phyloP scores from a whole-genome alignment of 2,113 vertebrate species.

The Passerina amoena region DNA sequence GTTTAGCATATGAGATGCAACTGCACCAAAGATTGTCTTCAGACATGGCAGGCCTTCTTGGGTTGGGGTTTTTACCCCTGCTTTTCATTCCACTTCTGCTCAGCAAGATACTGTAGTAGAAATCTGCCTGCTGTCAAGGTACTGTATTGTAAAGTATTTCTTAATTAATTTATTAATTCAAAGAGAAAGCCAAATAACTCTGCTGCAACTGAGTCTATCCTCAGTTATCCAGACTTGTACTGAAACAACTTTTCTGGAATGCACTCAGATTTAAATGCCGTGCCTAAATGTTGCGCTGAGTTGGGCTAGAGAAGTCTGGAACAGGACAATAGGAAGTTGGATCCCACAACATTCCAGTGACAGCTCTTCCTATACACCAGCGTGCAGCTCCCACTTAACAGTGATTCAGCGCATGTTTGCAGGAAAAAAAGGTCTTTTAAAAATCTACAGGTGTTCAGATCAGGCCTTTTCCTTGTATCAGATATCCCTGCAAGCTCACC shows the following conservation, averaged over 20 bases:
- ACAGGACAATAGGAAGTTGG: background rate
- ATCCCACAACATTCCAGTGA: background rate
- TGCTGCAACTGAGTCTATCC: background rate
- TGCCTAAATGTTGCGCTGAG: background rate
- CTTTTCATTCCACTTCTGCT: background rate
- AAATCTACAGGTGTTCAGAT: background rate
- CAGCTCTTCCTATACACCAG: accelerated
- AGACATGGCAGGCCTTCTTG: background rate
- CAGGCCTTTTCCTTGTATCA: background rate
- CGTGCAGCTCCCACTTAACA: background rate
- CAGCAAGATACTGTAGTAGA: background rate
- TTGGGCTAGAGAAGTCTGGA: background rate
- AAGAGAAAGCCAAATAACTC: background rate
- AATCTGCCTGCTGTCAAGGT: background rate
- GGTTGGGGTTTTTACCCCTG: accelerated
- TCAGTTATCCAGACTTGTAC: background rate
- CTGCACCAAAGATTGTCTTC: background rate
- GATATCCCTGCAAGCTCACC: background rate
- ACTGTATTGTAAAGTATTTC: background rate
- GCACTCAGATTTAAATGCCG: background rate
- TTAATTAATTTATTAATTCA: background rate
- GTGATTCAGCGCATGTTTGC: accelerated
- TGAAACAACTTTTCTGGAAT: background rate
- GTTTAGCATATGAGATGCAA: background rate
- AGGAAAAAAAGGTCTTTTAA: background rate